Base-by-base conservation (phyloP, 2,113 vertebrate genomes). In the Micromys minutus region DNA sequence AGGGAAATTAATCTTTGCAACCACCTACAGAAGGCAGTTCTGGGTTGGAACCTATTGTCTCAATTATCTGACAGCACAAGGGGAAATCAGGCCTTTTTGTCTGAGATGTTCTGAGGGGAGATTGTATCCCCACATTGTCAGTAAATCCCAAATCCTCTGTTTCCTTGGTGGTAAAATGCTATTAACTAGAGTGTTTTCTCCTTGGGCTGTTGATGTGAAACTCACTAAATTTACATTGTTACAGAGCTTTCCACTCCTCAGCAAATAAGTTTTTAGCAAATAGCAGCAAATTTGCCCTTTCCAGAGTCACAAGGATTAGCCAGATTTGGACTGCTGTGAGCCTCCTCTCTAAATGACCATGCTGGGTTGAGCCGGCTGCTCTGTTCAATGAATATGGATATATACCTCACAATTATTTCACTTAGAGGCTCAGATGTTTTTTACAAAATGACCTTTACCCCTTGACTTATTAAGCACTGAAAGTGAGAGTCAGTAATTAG, bases 261-360 rank as follows among this genome's bases (percentile, higher is more conserved):
- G 75, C 52, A 63, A 52, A 45, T 84, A 95, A 76, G 42, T 81
- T 91, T 83, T 89, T 95, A 36, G 95, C 71, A 61, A 95, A 90
- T 42, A 91, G 93, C 92, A 94, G 34, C 85, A 95, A 87, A 50
- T 76, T 91, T 34, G 42, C 34, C 34, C 4, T 67, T 91, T 94
- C 34, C 93, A 81, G 75, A 81, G 90, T 89, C 69, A 39, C 34
- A 61, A 6, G 19, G 93, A 89, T 86, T 77, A 88, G 91, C n/a
- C 81, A 57, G 45, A 7, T 75, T 45, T 31, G 80, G 63, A 95
- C 34, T 15, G 11, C 55, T 39, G 55, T 94, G 13, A 31, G 63
- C 81, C 86, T 94, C 94, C 24, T 69, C 88, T 61, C 42, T 61
- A 15, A 86, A 88, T 85, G 63, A 93, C 79, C 80, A 24, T 95